Conservation (phyloP, 1,140 invertebrate species). For the Globodera rostochiensis region DNA sequence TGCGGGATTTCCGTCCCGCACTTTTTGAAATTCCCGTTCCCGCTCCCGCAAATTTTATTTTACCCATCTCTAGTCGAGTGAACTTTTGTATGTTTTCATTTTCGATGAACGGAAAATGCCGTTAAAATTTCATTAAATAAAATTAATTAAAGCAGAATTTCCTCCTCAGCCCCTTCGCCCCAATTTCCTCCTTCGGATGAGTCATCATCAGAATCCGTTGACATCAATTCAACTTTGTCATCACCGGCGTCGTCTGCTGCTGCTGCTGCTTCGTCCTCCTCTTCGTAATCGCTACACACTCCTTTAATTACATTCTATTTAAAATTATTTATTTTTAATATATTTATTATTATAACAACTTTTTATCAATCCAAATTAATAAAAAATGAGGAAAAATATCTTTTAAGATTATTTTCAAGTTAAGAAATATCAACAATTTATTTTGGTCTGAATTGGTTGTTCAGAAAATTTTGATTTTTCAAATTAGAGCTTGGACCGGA, state of each 20-base stretch:
- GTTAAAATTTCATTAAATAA: too few relatives aligned
- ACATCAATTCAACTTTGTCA: constrained; percentile 8
- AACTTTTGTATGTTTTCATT: too few relatives aligned
- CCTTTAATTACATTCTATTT: neutral
- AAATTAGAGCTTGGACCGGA: neutral
- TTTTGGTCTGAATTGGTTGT: too few relatives aligned
- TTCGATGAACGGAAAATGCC: too few relatives aligned
- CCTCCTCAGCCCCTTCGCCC: neutral
- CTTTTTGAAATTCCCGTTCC: too few relatives aligned
- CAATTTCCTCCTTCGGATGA: neutral
- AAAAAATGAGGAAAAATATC: too few relatives aligned
- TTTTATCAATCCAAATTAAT: too few relatives aligned
- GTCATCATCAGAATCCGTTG: neutral
- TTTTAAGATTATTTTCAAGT: too few relatives aligned
- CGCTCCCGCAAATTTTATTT: too few relatives aligned
- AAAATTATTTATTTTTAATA: neutral
- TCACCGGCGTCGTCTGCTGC: neutral
- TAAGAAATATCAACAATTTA: too few relatives aligned
- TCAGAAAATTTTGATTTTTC: neutral
- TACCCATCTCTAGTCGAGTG: too few relatives aligned
- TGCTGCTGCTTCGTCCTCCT: constrained; percentile 12
- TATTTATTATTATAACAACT: neutral
- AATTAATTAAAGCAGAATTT: neutral
- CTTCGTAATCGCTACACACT: constrained; percentile 31
- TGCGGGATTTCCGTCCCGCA: too few relatives aligned